Conservation (phyloP, 2,797 vertebrate genomes). For the Dicrostonyx torquatus region DNA sequence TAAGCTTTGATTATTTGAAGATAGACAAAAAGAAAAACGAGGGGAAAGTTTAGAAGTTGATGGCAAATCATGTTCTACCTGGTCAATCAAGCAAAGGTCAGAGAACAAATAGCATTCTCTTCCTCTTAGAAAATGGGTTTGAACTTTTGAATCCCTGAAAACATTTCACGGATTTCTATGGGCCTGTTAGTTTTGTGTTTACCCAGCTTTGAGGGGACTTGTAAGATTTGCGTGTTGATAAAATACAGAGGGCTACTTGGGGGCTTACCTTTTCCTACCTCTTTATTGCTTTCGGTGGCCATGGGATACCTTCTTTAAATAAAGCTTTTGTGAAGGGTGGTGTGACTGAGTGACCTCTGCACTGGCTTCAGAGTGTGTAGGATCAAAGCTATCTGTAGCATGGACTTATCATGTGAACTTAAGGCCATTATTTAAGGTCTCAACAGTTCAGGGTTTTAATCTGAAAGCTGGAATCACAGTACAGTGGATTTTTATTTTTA, state of each 20-base stretch:
- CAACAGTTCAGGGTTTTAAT: constrained; percentile 13
- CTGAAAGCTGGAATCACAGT: background rate
- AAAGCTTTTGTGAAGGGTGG: background rate
- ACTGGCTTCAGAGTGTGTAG: background rate
- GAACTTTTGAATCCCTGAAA: constrained; percentile 4
- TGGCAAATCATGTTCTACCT: constrained; percentile 46
- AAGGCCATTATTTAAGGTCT: background rate
- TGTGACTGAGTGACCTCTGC: background rate
- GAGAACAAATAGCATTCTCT: background rate
- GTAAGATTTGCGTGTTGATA: background rate
- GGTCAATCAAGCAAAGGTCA: constrained; percentile 24
- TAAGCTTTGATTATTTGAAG: background rate
- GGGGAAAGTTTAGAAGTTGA: background rate
- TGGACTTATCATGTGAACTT: background rate
- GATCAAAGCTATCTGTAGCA: background rate
- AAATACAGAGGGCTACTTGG: background rate
- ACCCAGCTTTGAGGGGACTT: background rate
- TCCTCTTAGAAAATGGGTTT: background rate
- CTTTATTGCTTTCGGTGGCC: background rate
- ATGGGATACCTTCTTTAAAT: background rate
- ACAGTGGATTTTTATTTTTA: background rate
- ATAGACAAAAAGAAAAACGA: background rate
- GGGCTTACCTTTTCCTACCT: too few relatives aligned
- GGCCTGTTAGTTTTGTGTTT: background rate
- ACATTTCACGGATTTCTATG: background rate